Conservation (phyloP, 1,140 invertebrate species). For the Anastatus disparis region DNA sequence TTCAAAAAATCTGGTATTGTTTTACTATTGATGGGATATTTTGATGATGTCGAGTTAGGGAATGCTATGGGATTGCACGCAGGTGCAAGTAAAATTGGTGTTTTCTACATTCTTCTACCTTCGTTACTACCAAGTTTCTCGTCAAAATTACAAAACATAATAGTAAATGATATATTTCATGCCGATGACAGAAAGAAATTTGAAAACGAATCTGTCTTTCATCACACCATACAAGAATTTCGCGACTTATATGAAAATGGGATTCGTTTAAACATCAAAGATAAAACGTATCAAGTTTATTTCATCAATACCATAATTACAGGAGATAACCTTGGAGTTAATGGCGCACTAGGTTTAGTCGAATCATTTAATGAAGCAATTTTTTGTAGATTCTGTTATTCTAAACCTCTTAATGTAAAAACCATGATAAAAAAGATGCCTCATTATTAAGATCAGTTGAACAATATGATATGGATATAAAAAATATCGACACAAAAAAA, state of each 20-base stretch:
- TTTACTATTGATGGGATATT: conserved; percentile 43
- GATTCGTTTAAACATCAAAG: conserved; percentile 26
- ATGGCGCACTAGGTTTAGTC: conserved; percentile 32
- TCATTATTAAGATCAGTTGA: not conserved
- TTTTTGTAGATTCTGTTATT: conserved; percentile 41
- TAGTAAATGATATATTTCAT: conserved; percentile 39
- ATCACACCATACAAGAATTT: conserved; percentile 20
- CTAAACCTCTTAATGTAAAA: conserved; percentile 4
- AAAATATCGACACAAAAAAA: conserved; percentile 2
- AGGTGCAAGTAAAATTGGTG: conserved; percentile 34
- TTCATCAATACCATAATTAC: conserved; percentile 24
- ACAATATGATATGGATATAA: conserved; percentile 22
- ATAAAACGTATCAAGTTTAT: conserved; percentile 21
- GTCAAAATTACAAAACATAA: conserved; percentile 39
- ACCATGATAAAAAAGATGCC: not conserved
- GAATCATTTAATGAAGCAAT: conserved; percentile 27
- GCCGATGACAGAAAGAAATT: conserved; percentile 43
- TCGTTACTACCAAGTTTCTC: conserved; percentile 44
- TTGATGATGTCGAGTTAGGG: conserved; percentile 41
- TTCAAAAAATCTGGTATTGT: conserved; percentile 27
- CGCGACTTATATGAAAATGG: conserved; percentile 26
- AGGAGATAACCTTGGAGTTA: conserved; percentile 37
- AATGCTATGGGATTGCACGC: conserved; percentile 39
- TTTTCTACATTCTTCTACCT: conserved; percentile 42
- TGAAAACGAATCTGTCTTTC: conserved; percentile 59